Percentiles rank a stretch among this genome's conserved stretches.
Conservation (phyloP, 1,140 invertebrate genomes). For the Tetragnatha versicolor region DNA sequence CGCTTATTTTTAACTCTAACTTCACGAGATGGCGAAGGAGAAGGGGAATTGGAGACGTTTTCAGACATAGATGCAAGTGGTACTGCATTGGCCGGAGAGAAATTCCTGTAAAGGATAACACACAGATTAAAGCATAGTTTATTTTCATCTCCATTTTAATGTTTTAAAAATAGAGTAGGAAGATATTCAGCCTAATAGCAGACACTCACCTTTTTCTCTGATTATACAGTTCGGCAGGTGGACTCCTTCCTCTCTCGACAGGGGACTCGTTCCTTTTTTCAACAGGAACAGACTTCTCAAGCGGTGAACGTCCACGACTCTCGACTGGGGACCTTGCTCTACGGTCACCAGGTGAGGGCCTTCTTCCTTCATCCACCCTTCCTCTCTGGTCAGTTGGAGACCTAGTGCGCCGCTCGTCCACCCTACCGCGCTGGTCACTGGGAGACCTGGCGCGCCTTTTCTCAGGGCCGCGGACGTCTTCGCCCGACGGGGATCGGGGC, state of each 20-base stretch:
- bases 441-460: constrained; percentile 18
- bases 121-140: too few species aligned
- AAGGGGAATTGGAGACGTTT: too few species aligned
- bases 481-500: constrained; percentile 21
- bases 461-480: background rate
- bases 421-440: constrained; percentile 18
- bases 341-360: background rate
- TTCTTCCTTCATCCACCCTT: background rate
- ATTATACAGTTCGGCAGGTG: constrained; percentile 19
- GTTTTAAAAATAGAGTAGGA: background rate
- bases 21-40: constrained; percentile 43
- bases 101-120: constrained; percentile 10
- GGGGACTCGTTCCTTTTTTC: constrained; percentile 24
- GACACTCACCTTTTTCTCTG: constrained; percentile 22
- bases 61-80: too few species aligned
- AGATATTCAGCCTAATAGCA: background rate
- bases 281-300: background rate
- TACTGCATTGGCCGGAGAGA: background rate
- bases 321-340: background rate
- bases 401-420: background rate
- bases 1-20: constrained; percentile 45
- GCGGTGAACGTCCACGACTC: constrained; percentile 9
- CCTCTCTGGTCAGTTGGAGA: constrained; percentile 30
- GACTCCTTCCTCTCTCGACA: background rate
- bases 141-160: too few species aligned